Evolutionary conservation across 1,140 invertebrate species (phyloP), one percentile per base, ranked within the genome.

Genomic region (Drosophila bifasciata): DNA sequence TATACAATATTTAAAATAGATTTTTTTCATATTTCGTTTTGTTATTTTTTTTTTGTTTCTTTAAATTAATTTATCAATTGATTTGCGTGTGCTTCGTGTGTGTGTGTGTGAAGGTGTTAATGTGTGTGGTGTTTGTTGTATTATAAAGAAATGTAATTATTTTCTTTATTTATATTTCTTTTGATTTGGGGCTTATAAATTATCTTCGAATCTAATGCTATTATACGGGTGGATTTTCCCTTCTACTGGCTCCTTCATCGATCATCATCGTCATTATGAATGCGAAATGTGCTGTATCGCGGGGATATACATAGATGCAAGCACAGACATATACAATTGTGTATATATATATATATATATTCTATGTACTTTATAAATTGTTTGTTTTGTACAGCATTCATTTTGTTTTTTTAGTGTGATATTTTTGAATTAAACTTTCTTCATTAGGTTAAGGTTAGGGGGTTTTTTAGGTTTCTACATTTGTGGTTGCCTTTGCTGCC

Each of bases 1-100:
- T 85, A 79, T 76, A 85, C 76, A 80, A 69, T 85, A 85, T 86
- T 85, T 85, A 86, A 85, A 86, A 85, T 86, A 88, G 69, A 86
- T 71, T 80, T 85, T 79, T 19, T 59, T 43, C 59, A 55, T 11
- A 4, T 36, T 36, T 36, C 11, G 8, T 32, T 13, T 63, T 71
- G 8, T 32, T 13, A 58, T 71, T 62, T 45, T 45, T 70, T 49
- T 69, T 52, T 46, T 16, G 36, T 36, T 13, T 39, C 41, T 28
- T 84, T 84, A 59, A 74, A 70, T 79, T 76, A 73, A 59, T 28
- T 79, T 85, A 80, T 79, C 80, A 80, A 85, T 81, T 81, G 77
- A 74, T 71, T 71, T 76, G 60, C 68, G 51, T 66, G 41, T 58
- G 15, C 13, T 11, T 21, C 44, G 55, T 48, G 51, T 46, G 44